phyloP scores from a whole-genome alignment of 2,888 invertebrate genomes.

The Heteromurus nitidus region DNA sequence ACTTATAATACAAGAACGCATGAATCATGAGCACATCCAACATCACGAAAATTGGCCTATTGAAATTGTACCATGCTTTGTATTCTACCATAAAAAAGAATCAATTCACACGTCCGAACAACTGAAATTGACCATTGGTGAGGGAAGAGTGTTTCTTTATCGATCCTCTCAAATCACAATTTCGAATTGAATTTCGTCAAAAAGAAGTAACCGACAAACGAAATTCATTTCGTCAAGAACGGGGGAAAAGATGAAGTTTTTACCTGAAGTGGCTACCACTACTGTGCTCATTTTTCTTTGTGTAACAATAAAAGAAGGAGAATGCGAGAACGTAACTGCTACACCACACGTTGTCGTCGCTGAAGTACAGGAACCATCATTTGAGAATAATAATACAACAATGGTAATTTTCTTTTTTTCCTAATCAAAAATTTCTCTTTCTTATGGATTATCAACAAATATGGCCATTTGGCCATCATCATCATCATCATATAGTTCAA shows the following conservation, averaged over 20 bases:
- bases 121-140: not conserved
- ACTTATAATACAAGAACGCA: too few species aligned
- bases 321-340: constrained; percentile 23
- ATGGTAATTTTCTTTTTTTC: constrained; percentile 42
- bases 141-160: not conserved
- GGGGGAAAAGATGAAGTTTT: constrained; percentile 46
- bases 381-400: constrained; percentile 5
- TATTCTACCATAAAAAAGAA: constrained; percentile 9
- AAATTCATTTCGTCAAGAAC: constrained; percentile 12
- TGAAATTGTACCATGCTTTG: too few species aligned
- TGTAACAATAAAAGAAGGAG: constrained; percentile 31
- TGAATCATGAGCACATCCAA: too few species aligned
- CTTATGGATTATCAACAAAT: not conserved
- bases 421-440: constrained; percentile 3
- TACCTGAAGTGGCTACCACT: constrained; percentile 27
- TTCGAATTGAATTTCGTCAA: not conserved
- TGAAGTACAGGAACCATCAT: not conserved
- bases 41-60: too few species aligned
- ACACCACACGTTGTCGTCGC: not conserved
- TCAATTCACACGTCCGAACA: constrained; percentile 22
- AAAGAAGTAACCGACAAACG: constrained; percentile 23
- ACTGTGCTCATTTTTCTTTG: constrained; percentile 47
- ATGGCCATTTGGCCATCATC: too few species aligned
- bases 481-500: not conserved
- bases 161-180: constrained; percentile 20